phyloP scores from a whole-genome alignment of 2,888 invertebrate genomes.

The Atethmia centrago region DNA sequence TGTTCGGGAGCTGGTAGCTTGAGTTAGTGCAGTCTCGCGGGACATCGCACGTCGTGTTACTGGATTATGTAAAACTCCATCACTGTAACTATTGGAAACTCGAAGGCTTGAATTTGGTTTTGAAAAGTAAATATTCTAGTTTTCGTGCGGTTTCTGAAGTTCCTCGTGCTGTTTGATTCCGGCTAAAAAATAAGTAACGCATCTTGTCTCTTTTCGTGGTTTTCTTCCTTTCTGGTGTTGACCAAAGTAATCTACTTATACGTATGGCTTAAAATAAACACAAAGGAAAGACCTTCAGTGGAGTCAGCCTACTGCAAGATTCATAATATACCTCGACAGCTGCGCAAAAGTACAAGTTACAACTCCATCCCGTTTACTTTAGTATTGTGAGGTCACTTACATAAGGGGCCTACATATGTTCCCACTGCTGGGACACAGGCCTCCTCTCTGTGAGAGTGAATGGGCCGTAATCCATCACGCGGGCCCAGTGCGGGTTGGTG shows the following conservation, averaged over 20 bases:
- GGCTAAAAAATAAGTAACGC: too few relatives aligned
- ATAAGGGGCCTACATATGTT: too few relatives aligned
- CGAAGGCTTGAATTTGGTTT: conserved; percentile 1
- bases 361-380: not conserved
- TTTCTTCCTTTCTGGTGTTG: too few relatives aligned
- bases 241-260: too few relatives aligned
- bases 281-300: too few relatives aligned
- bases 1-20: conserved; percentile 5
- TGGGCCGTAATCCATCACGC: too few relatives aligned
- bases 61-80: conserved; percentile 38
- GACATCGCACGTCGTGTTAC: conserved; percentile 40
- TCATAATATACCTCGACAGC: not conserved
- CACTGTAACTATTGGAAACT: conserved; percentile 32
- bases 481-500: too few relatives aligned
- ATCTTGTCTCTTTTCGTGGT: not conserved
- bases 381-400: not conserved
- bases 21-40: conserved; percentile 31
- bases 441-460: too few relatives aligned
- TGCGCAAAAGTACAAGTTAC: not conserved
- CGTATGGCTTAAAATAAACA: too few relatives aligned
- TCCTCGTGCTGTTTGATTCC: not conserved
- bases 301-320: too few relatives aligned
- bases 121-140: conserved; percentile 8
- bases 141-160: not conserved
- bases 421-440: too few relatives aligned